Conservation (phyloP, 1,140 invertebrate genomes). For the Platorchestia sp. region DNA sequence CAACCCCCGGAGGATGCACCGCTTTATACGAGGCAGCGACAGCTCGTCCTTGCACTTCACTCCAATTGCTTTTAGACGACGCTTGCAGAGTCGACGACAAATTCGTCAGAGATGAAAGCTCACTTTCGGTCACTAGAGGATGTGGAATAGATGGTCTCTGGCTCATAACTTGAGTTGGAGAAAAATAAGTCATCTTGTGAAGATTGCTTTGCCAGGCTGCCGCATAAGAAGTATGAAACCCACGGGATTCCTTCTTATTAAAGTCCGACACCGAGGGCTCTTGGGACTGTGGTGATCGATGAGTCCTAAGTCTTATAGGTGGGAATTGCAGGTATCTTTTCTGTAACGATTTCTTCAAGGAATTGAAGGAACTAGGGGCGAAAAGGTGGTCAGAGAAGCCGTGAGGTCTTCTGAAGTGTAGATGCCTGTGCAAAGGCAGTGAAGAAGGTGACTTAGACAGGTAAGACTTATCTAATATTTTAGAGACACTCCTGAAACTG, state of each 20-base stretch:
- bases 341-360: not conserved
- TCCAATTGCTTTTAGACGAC: slow-evolving; percentile 50
- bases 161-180: not conserved
- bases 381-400: not conserved
- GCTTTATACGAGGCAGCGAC: not conserved
- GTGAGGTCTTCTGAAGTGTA: not conserved
- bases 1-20: not conserved
- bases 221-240: not conserved
- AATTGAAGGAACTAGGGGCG: not conserved
- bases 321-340: slow-evolving; percentile 49
- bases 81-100: slow-evolving; percentile 10
- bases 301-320: slow-evolving; percentile 32
- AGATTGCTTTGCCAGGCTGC: not conserved
- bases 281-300: not conserved
- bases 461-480: not conserved
- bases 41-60: not conserved
- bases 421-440: not conserved
- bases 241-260: not conserved
- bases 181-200: not conserved
- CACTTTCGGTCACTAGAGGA: not conserved
- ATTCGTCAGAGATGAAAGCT: slow-evolving; percentile 26
- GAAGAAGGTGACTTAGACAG: not conserved
- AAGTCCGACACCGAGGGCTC: not conserved
- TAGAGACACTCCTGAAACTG: not conserved
- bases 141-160: not conserved